phyloP scores from a whole-genome alignment of 2,113 vertebrate genomes.

The Serinus canaria region DNA sequence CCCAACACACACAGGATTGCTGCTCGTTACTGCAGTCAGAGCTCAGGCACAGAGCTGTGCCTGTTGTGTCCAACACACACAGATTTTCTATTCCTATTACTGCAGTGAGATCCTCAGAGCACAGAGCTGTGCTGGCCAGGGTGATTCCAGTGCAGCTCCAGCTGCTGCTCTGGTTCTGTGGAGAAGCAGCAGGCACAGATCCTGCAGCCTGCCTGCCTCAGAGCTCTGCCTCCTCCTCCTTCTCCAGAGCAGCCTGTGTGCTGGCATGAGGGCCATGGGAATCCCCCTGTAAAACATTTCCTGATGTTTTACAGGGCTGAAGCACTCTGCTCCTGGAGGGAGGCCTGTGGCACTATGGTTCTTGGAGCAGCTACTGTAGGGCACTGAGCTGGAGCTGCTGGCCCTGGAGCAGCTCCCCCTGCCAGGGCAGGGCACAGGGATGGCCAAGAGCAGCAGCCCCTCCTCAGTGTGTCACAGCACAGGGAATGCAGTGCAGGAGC shows the following conservation, averaged over 20 bases:
- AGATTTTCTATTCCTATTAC: not conserved
- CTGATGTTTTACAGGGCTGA: not conserved
- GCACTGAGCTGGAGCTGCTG: not conserved
- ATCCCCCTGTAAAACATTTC: constrained; percentile 35
- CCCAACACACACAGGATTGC: not conserved
- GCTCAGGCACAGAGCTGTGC: not conserved
- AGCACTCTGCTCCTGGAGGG: not conserved
- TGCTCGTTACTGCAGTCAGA: not conserved
- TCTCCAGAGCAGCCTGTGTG: not conserved
- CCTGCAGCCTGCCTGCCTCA: not conserved
- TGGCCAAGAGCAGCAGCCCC: not conserved
- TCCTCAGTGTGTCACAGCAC: not conserved
- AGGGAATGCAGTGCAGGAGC: not conserved
- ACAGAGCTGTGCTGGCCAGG: not conserved
- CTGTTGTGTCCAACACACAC: not conserved
- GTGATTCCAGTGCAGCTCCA: not conserved
- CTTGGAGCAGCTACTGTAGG: not conserved
- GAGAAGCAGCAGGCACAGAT: not conserved
- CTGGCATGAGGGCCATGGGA: not conserved
- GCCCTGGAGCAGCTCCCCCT: rapidly evolving
- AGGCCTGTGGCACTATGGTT: not conserved
- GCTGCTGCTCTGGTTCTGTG: not conserved
- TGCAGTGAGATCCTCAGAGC: not conserved
- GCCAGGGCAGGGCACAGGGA: not conserved
- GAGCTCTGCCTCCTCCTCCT: not conserved